These are phyloP conservation scores for rat (Rattus norvegicus) DNA, from an alignment of 2,113 vertebrate species.

Conservation along the genomic window DNA sequence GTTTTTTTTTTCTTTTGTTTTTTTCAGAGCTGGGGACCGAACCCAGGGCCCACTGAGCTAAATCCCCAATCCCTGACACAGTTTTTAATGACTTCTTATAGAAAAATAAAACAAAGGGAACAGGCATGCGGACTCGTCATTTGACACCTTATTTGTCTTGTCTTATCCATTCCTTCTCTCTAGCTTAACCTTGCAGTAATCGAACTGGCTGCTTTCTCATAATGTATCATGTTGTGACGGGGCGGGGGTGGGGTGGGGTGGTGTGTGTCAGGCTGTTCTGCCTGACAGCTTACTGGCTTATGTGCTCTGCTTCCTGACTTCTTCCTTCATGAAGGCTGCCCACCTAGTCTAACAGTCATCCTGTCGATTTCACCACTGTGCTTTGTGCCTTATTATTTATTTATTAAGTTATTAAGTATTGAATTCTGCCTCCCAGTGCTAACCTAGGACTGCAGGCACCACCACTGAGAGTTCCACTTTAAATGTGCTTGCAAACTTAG, in stretches of 20 bases:
- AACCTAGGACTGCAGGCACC: no score
- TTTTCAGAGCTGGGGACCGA: no score
- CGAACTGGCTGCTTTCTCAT: not conserved
- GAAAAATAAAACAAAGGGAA: not conserved
- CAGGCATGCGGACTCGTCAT: not conserved
- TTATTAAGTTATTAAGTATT: not conserved
- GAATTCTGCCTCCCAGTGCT: not conserved
- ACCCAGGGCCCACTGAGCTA: no score
- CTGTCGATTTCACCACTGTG: not conserved
- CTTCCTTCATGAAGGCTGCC: not conserved
- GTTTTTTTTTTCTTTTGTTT: not conserved
- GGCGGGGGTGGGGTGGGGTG: no score
- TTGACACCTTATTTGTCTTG: not conserved
- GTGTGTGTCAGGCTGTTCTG: not conserved
- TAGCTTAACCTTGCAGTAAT: constrained; percentile 29
- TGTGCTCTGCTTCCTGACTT: no score
- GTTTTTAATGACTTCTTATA: not conserved
- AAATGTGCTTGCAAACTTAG: not conserved
- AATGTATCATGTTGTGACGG: not conserved
- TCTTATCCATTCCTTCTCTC: not conserved
- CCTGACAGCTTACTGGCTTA: not conserved
- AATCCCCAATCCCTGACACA: no score
- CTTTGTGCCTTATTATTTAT: not conserved
- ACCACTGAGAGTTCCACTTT: not conserved
- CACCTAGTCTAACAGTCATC: not conserved